Evolutionary conservation across 2,113 vertebrate genomes (phyloP).

Genomic region (Pristiophorus japonicus): DNA sequence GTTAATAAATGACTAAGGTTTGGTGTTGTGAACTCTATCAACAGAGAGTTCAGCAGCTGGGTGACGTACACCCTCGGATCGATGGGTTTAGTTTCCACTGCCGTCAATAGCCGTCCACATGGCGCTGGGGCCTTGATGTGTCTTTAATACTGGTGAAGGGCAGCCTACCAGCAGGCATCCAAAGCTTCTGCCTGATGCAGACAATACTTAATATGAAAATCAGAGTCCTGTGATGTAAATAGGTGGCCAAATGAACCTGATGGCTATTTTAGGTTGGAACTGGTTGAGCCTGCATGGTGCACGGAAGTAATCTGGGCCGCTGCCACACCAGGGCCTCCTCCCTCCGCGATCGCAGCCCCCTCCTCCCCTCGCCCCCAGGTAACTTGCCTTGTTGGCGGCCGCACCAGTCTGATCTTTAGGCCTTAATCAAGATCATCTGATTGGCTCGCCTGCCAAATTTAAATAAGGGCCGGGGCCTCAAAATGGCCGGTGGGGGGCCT

Average conservation of each 20-base stretch:
- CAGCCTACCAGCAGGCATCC: no score
- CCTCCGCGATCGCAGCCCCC: not conserved
- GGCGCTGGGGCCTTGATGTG: no score
- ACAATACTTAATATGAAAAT: no score
- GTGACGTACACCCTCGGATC: not conserved
- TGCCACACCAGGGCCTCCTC: not conserved
- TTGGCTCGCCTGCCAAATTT: not conserved
- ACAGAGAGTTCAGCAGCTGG: not conserved
- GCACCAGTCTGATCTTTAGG: not conserved
- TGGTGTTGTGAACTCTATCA: not conserved
- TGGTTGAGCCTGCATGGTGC: not conserved
- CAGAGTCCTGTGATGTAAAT: not conserved
- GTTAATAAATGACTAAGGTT: not conserved
- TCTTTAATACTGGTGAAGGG: not conserved
- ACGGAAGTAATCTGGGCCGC: not conserved
- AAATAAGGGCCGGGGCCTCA: not conserved
- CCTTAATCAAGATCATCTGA: not conserved
- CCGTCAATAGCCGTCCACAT: no score
- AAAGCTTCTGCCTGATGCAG: no score
- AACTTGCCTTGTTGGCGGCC: no score
- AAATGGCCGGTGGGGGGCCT: not conserved
- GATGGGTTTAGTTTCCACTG: not conserved
- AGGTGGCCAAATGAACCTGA: not conserved
- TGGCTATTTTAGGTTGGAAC: not conserved
- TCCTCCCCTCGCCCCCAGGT: no score